Conservation (phyloP, 2,888 invertebrate genomes). For the Loripinus fragilis region DNA sequence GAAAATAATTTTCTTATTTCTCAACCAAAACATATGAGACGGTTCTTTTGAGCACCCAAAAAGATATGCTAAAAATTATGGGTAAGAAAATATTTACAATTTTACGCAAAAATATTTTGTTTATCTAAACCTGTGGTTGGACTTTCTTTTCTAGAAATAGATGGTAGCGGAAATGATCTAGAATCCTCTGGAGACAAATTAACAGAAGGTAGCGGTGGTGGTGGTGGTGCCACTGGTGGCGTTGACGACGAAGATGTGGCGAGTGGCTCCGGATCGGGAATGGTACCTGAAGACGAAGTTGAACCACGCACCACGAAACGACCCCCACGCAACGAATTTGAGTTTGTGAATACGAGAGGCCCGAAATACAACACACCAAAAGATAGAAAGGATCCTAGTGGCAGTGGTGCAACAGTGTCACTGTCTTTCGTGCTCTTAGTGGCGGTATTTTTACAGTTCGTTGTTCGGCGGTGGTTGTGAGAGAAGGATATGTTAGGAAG, state of each 20-base stretch:
- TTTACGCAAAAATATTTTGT: too few species aligned
- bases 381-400: neutral
- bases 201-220: slow-evolving; percentile 24
- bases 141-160: slow-evolving; percentile 22
- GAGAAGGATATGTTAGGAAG: neutral
- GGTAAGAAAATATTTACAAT: too few species aligned
- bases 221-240: slow-evolving; percentile 12
- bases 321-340: neutral
- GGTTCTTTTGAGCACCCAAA: too few species aligned
- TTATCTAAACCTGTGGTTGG: too few species aligned
- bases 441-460: neutral
- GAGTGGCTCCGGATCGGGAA: slow-evolving; percentile 69
- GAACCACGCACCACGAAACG: neutral
- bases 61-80: too few species aligned
- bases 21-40: too few species aligned
- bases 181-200: slow-evolving; percentile 18
- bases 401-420: neutral
- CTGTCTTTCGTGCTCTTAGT: neutral
- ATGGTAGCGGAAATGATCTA: slow-evolving; percentile 36
- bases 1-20: too few species aligned
- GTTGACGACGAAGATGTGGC: slow-evolving; percentile 30
- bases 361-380: slow-evolving; percentile 7
- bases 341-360: neutral
- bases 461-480: slow-evolving; percentile 87
- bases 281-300: slow-evolving; percentile 51